Base-by-base conservation (phyloP, 2,797 vertebrate genomes). In the Simalia tracyae region DNA sequence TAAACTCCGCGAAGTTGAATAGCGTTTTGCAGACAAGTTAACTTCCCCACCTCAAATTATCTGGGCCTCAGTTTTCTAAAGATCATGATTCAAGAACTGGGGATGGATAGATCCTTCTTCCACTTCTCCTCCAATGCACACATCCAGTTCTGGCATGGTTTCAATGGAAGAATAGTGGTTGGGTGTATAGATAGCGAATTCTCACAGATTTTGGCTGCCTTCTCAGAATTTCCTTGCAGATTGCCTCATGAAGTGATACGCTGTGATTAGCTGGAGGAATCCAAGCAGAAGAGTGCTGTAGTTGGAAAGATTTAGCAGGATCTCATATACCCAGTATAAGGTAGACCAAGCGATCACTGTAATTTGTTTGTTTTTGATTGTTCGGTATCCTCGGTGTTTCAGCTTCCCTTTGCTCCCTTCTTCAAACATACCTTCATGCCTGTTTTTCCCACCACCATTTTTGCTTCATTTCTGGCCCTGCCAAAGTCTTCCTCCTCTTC, bases 1-100 rank as follows among this genome's bases (percentile, higher is more conserved):
- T 94, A 94, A 92, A 86, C 86, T 95, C 93, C 87, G 68, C 14
- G 42, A 94, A 88, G 42, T 26, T 0, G 28, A 3, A 42, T 19
- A 17, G 31, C 46, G 56, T 68, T 54, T 2, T 88, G 84, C n/a
- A 84, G 92, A 57, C 24, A 4, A 72, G 17, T 56, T 84, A 66
- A 46, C 54, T 24, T 14, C 5, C 19, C 31, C 0, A 14, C 14
- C 5, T 86, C 0, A 14, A 36, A 36, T 9, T 19, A 28, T 63
- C 64, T 87, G n/a, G 12, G 57, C 57, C 60, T n/a, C n/a, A 36
- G 57, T 14, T 54, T 36, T 10, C 57, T 36, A 81, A 76, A 87
- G 5, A 66, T 31, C 50, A 5, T 50, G 24, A 22, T 68, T 36
- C 6, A 54, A 81, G n/a, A 54, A 76, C 19, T 89, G 56, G 9